These are phyloP conservation scores for Antechinus flavipes DNA, from an alignment of 2,113 vertebrate genomes.

Conservation along the genomic window DNA sequence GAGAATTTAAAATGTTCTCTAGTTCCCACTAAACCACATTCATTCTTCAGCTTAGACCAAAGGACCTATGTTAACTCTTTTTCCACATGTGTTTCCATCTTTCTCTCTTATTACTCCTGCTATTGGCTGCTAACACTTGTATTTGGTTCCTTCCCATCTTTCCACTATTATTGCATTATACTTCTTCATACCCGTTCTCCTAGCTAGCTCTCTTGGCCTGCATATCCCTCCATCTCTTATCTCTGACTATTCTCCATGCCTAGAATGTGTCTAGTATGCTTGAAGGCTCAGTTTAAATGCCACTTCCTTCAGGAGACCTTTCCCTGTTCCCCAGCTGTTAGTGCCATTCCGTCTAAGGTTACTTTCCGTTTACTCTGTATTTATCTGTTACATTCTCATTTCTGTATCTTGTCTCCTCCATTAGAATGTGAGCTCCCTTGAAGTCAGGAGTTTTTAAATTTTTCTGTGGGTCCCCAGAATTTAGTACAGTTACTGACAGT, in stretches of 20 bases:
- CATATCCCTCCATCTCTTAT: not conserved
- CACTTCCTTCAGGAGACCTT: not conserved
- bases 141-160: not conserved
- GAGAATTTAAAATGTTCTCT: not conserved
- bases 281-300: not conserved
- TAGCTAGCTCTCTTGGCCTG: not conserved
- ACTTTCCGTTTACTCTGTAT: not conserved
- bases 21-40: not conserved
- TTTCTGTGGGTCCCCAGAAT: not conserved
- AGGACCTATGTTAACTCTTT: not conserved
- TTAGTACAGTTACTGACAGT: not conserved
- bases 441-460: not conserved
- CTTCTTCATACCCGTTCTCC: not conserved
- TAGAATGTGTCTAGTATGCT: not conserved
- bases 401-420: not conserved
- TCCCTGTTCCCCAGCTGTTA: not conserved
- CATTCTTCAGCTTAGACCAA: not conserved
- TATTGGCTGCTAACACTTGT: not conserved
- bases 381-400: not conserved
- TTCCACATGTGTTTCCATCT: not conserved
- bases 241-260: not conserved
- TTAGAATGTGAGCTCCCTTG: not conserved
- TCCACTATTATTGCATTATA: not conserved
- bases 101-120: not conserved
- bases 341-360: not conserved